phyloP scores from a whole-genome alignment of 1,140 invertebrate species.

The Rhizoglyphus robini region DNA sequence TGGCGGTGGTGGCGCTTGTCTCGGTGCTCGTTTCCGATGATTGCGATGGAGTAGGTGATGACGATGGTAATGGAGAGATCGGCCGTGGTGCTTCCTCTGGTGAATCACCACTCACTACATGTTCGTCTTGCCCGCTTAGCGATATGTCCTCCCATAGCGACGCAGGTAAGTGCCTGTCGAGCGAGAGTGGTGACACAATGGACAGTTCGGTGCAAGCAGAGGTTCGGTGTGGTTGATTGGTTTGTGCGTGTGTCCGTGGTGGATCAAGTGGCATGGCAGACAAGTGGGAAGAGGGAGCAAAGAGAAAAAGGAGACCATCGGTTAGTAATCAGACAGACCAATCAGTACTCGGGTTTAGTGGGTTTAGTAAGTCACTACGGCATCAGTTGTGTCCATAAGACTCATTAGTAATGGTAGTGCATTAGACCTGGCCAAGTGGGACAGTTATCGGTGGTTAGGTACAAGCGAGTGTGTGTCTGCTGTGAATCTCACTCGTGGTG shows the following conservation, averaged over 20 bases:
- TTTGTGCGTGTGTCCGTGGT: no score
- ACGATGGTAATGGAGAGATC: constrained; percentile 6
- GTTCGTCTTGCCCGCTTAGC: constrained; percentile 16
- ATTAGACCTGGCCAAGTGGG: no score
- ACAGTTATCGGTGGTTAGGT: no score
- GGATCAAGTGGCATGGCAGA: neutral
- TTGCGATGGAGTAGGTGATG: neutral
- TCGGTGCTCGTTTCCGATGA: neutral
- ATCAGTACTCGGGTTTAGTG: neutral
- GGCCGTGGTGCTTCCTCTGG: neutral
- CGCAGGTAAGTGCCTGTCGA: constrained; percentile 21
- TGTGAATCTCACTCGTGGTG: no score
- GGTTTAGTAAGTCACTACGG: no score
- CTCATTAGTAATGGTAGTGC: no score
- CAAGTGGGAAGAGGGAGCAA: neutral
- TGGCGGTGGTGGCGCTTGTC: neutral
- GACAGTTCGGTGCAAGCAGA: no score
- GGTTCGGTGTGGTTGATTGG: no score
- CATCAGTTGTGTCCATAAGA: no score
- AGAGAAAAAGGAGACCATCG: neutral
- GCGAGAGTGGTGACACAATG: no score
- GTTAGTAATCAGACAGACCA: neutral
- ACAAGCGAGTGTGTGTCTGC: no score
- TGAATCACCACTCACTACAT: neutral
- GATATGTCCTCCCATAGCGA: constrained; percentile 23